These are phyloP conservation scores for Rhynchotus rufescens DNA, from an alignment of 2,797 vertebrate genomes.

Conservation along the genomic window DNA sequence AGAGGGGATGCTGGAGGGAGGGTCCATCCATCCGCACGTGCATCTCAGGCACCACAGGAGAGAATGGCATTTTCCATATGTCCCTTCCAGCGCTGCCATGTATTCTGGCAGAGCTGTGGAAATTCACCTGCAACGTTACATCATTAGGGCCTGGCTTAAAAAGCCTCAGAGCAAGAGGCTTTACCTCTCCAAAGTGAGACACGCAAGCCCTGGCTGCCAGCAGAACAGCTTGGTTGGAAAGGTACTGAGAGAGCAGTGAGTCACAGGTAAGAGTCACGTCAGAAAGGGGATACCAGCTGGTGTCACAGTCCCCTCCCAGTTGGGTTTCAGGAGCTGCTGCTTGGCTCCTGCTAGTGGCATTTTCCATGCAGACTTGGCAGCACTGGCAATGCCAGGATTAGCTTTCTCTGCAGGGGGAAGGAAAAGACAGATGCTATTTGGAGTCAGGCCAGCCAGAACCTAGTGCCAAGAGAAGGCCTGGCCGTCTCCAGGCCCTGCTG, in stretches of 20 bases:
- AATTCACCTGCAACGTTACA: constrained; percentile 62
- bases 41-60: rapidly evolving
- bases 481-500: not conserved
- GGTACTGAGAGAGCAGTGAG: constrained; percentile 46
- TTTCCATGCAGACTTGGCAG: constrained; percentile 56
- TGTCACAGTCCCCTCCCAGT: constrained; percentile 26
- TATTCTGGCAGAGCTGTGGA: constrained; percentile 34
- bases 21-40: not conserved
- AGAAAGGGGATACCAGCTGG: constrained; percentile 37
- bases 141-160: constrained; percentile 25
- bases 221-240: constrained; percentile 11
- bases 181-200: not conserved
- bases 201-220: not conserved
- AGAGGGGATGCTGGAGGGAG: not conserved
- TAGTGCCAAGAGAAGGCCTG: not conserved
- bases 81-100: not conserved
- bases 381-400: not conserved
- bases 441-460: not conserved
- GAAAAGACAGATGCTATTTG: constrained; percentile 20
- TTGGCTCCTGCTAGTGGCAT: constrained; percentile 33
- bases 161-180: constrained; percentile 40
- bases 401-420: not conserved
- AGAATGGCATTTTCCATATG: not conserved
- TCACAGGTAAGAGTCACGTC: constrained; percentile 21
- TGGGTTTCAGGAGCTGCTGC: constrained; percentile 17